A percentile compares a stretch with the other conserved stretches of the same genome.
These are phyloP conservation scores for Tiaroga cobitis DNA, from an alignment of 2,797 vertebrate genomes.

Conservation along the genomic window DNA sequence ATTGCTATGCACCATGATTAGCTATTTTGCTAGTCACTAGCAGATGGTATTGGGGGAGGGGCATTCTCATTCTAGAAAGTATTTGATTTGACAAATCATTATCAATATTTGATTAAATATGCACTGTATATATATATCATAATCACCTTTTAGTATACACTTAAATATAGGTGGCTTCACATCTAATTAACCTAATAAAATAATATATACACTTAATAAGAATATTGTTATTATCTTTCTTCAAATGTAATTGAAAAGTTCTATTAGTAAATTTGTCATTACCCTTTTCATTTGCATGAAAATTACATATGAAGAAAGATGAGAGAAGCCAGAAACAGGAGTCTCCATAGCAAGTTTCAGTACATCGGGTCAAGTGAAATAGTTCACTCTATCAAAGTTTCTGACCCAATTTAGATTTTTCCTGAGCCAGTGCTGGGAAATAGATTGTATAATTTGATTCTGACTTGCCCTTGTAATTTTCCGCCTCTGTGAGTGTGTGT, in stretches of 20 bases:
- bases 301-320: not conserved
- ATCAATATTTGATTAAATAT: not conserved
- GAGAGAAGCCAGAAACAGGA: not conserved
- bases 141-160: not conserved
- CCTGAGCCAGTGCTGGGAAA: constrained; percentile 13
- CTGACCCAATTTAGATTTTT: constrained; percentile 32
- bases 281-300: not conserved
- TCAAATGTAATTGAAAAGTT: not conserved
- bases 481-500: not conserved
- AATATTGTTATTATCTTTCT: no score
- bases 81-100: not conserved
- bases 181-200: no score
- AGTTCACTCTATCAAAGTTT: constrained; percentile 18
- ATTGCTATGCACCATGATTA: not conserved
- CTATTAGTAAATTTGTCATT: not conserved
- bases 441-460: constrained; percentile 34
- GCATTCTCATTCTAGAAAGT: not conserved
- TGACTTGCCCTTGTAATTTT: constrained; percentile 25
- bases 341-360: not conserved
- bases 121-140: no score
- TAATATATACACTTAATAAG: no score
- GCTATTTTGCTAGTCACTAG: not conserved
- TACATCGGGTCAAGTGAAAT: constrained; percentile 2
- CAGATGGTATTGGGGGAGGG: not conserved
- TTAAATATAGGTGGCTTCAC: not conserved